A percentile compares a stretch with the other conserved stretches of the same genome.
phyloP scores from a whole-genome alignment of 2,888 invertebrate species.

The Calameuta filiformis region DNA sequence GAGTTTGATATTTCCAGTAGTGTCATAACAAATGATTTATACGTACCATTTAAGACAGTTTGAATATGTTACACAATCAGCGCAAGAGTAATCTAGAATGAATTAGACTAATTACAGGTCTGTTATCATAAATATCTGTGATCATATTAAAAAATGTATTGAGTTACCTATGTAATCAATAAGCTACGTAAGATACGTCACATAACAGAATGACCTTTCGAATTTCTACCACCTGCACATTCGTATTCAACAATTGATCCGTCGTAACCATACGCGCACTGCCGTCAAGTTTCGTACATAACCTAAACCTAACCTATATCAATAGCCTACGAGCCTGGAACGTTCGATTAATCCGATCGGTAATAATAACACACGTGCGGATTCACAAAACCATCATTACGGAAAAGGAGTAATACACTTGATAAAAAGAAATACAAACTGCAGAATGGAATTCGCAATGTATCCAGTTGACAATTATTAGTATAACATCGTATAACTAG shows the following conservation, averaged over 20 bases:
- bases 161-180: not conserved
- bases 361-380: not conserved
- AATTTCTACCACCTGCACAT: not conserved
- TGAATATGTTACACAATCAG: not conserved
- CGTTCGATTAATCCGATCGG: not conserved
- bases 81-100: not conserved
- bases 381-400: not conserved
- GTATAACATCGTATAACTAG: not conserved
- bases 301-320: not conserved
- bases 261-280: not conserved
- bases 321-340: not conserved
- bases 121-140: not conserved
- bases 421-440: not conserved
- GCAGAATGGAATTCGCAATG: not conserved
- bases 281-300: not conserved
- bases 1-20: not conserved
- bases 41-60: not conserved
- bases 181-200: not conserved
- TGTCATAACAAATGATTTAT: not conserved
- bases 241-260: not conserved
- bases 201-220: not conserved
- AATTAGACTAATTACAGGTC: not conserved
- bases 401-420: not conserved
- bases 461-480: not conserved
- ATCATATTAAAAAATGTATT: not conserved